Evolutionary conservation across 2,113 vertebrate species (phyloP).

Genomic region (Columbina picui): DNA sequence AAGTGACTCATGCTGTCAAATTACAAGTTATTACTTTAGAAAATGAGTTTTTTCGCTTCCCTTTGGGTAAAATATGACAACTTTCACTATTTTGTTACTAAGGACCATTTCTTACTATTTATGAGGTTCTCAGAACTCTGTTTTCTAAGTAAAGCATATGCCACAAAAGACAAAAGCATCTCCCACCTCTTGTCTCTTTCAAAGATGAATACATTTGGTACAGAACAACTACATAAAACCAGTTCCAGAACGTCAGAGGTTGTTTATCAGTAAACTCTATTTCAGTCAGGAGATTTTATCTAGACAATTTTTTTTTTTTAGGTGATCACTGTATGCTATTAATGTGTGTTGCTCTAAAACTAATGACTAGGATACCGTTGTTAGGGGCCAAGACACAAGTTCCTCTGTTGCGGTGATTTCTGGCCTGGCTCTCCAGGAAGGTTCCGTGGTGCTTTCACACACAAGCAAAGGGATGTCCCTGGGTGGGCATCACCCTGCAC

Average conservation of each 20-base stretch:
- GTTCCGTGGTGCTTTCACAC: neutral
- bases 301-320: neutral
- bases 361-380: neutral
- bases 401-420: neutral
- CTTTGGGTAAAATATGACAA: slow-evolving; percentile 6
- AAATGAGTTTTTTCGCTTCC: slow-evolving; percentile 17
- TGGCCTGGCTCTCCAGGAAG: neutral
- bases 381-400: neutral
- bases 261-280: neutral
- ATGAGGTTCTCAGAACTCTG: neutral
- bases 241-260: neutral
- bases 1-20: slow-evolving; percentile 62
- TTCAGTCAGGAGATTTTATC: neutral
- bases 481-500: neutral
- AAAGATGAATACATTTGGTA: neutral
- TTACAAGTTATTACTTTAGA: slow-evolving; percentile 19
- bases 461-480: neutral
- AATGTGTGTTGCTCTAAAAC: neutral
- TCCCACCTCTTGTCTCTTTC: neutral
- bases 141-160: neutral
- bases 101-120: neutral
- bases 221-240: neutral
- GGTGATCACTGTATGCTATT: neutral
- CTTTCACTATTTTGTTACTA: slow-evolving; percentile 24
- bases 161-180: slow-evolving; percentile 8